Base-by-base conservation (phyloP, 2,888 invertebrate species). In the Trissolcus brochymenae region DNA sequence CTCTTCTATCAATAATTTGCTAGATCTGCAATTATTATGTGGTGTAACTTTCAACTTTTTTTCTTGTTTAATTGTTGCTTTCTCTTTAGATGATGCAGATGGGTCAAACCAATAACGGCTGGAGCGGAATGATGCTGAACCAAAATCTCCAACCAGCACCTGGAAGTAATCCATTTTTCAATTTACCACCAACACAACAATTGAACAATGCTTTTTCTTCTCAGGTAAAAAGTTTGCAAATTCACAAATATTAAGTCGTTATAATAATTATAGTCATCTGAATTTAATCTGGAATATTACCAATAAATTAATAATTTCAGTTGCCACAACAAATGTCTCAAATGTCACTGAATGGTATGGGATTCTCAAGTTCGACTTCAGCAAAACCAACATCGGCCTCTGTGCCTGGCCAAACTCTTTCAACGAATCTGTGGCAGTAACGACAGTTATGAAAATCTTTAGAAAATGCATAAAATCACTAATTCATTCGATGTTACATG, bases 321-420 rank as follows among this genome's bases (percentile, higher is more conserved):
- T 81, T 91, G 77, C 90, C 90, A 50, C 91, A 91, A 82, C 91
- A 91, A 84, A 91, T 91, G 87, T 87, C 90, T 16, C 91, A 90
- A 84, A 86, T 91, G 84, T 89, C 90, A 60, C 82, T 91, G 72
- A 82, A 86, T 50, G 86, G 85, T 62, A 80, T 86, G 74, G 80
- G 77, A 50, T 89, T 88, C 54, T 71, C 86, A 14, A 55, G 83
- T n/a, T 29, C 85, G 17, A 83, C 84, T 76, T 21, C 86, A 29
- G 85, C 82, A 72, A 86, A 87, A 68, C 78, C 85, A 43, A 57
- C 83, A 9, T 40, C 85, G 17, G 56, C 84, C 16, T 62, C 81
- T 65, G 79, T 88, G 56, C 81, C 88, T 16, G 88, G 87, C 14
- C 89, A 89, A 80, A 88, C 88, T 9, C 84, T 89, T 60, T 88